Evolutionary conservation across 1,140 invertebrate species (phyloP), one percentile per base, ranked within the genome.

Genomic region (Drosophila leontia): DNA sequence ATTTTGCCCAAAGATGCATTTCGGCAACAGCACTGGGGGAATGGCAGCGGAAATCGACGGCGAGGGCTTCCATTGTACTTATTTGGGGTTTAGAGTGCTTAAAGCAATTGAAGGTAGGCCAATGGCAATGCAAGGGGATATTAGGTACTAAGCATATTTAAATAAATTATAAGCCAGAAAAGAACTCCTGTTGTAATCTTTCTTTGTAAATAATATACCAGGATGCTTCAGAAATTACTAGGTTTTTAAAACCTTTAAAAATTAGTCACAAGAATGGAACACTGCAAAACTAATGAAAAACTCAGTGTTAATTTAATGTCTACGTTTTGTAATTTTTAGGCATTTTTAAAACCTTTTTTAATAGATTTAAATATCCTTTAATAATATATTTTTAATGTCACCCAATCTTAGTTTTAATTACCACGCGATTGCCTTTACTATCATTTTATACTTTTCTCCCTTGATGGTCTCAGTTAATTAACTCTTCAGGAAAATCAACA

Each of bases 21-120:
- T 74, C 11, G 51, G 68, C 69, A 59, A 59, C 35, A 12, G 7
- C 12, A 29, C 44, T 23, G 29, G 35, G 29, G 44, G 17, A 26
- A 60, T 41, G 51, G 65, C 69, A 35, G 37, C 67, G 67, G 69
- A 72, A 72, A 72, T 72, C 69, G 45, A 71, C 53, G 35, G 68
- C 34, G 32, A 60, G 57, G 50, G 47, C 45, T 57, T 19, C 32
- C 47, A 50, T 65, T 45, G 37, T 55, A 62, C 61, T 61, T 55
- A 72, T 75, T 72, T 17, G 26, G 11, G 32, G 37, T 19, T 75
- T 35, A 35, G 15, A 74, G 70, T 63, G 61, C 74, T 76, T 67
- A 51, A 53, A 51, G 72, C 68, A 71, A 74, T 74, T 61, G 39
- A 61, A 51, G 62, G 12, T 26, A 57, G 34, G 11, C 23, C 39